Base-by-base conservation (phyloP, 2,113 vertebrate species). In the Callospermophilus lateralis region DNA sequence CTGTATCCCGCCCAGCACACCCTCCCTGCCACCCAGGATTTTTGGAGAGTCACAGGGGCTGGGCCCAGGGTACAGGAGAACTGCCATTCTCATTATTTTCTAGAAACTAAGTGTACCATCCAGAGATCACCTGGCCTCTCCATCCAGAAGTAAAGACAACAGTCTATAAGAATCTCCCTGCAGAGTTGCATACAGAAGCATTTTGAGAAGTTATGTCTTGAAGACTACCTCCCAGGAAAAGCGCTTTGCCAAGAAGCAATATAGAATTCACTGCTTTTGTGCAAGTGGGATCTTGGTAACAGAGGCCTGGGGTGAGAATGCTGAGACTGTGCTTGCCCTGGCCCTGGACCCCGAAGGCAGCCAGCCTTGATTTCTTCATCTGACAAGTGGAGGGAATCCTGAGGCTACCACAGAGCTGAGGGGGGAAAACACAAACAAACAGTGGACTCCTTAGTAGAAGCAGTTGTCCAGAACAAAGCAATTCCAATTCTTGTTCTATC, bases 201-300 rank as follows among this genome's bases (percentile, higher is more conserved):
- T 93, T 95, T 89, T 89, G 77, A 83, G 85, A 97, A 95, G 94
- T 86, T 96, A 93, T 86, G 91, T 94, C 93, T 96, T 96, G 84
- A 96, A 91, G 48, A 89, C 95, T 90, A 79, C 78, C 74, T 95
- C 89, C 74, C 89, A 68, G 74, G 81, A 24, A 94, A 94, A 93
- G 53, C 85, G 93, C 76, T 81, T 93, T 96, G 81, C 97, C 1
- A 63, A 79, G 70, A 76, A 76, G 73, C 84, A 95, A 34, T 45
- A 48, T 81, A 28, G 63, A 88, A 94, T 84, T 83, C 80, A 11
- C 77, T 55, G 96, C 55, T 32, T 53, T 88, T 90, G 9, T 81
- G 95, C 90, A 5, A 8, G 11, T 3, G 6, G 45, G 85, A 61
- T 45, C 77, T 80, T 13, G 9, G 51, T 19, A 76, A 80, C 0